Percentiles rank a stretch among this genome's conserved stretches.
These are phyloP conservation scores for Herpailurus yagouaroundi DNA, from an alignment of 2,113 vertebrate genomes.

Conservation along the genomic window DNA sequence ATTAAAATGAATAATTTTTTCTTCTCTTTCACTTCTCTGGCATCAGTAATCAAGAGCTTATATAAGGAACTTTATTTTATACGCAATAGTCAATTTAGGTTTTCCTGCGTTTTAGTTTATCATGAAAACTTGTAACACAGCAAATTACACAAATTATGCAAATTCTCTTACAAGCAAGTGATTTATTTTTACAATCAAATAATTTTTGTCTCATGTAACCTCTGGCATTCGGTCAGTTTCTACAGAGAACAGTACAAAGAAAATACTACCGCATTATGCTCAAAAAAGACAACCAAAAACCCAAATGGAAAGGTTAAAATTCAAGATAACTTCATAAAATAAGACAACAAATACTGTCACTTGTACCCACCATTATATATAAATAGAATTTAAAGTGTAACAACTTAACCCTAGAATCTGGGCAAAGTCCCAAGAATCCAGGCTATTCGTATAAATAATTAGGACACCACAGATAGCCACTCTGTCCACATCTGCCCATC, in stretches of 20 bases:
- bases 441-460: not conserved
- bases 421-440: not conserved
- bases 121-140: not conserved
- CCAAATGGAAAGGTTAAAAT: constrained; percentile 24
- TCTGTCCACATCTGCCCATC: not conserved
- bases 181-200: not conserved
- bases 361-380: too few relatives aligned
- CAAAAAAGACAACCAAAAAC: constrained; percentile 1
- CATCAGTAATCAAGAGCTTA: not conserved
- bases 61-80: constrained; percentile 5
- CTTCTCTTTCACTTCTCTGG: constrained; percentile 5
- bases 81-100: not conserved
- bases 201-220: not conserved
- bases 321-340: not conserved
- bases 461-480: not conserved
- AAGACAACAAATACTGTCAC: not conserved
- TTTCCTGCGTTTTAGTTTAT: not conserved
- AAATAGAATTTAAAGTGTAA: not conserved
- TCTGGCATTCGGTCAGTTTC: not conserved
- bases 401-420: not conserved
- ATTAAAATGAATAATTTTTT: not conserved
- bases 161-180: not conserved
- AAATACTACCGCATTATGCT: not conserved
- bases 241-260: not conserved
- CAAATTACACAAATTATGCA: not conserved